A percentile compares a stretch with the other conserved stretches of the same genome.
phyloP scores from a whole-genome alignment of 2,888 invertebrate genomes.

The Lasiommata megera region DNA sequence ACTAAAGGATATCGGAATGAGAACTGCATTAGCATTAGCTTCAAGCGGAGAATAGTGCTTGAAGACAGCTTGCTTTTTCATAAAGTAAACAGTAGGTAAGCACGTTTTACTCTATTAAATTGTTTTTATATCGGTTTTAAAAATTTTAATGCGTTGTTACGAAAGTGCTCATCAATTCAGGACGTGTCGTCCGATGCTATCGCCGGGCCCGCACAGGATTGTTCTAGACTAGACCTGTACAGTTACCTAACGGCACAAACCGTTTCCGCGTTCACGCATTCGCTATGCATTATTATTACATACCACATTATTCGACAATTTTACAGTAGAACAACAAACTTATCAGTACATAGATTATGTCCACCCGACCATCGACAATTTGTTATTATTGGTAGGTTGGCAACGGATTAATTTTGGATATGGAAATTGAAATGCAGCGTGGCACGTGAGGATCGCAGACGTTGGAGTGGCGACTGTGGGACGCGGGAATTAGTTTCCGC shows the following conservation, averaged over 20 bases:
- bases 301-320: conserved; percentile 34
- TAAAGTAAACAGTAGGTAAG: not conserved
- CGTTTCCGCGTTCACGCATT: conserved; percentile 72
- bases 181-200: conserved; percentile 67
- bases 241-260: conserved; percentile 74
- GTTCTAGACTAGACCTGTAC: conserved; percentile 74
- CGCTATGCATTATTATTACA: conserved; percentile 53
- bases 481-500: conserved; percentile 41
- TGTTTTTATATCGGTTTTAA: conserved; percentile 12
- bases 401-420: conserved; percentile 8
- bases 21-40: not conserved
- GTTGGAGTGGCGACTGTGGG: conserved; percentile 24
- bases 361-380: too few relatives aligned
- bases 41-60: not conserved
- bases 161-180: conserved; percentile 60
- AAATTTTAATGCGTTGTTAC: conserved; percentile 25
- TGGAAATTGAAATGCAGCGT: conserved; percentile 10
- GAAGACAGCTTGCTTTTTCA: not conserved
- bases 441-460: conserved; percentile 11
- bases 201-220: conserved; percentile 62
- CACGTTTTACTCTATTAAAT: conserved; percentile 1
- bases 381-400: too few relatives aligned
- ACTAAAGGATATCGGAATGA: conserved; percentile 3
- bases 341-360: not conserved
- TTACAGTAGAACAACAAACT: not conserved